Evolutionary conservation across 2,113 vertebrate species (phyloP), one percentile per base, ranked within the genome.

Genomic region (Ochotona curzoniae): DNA sequence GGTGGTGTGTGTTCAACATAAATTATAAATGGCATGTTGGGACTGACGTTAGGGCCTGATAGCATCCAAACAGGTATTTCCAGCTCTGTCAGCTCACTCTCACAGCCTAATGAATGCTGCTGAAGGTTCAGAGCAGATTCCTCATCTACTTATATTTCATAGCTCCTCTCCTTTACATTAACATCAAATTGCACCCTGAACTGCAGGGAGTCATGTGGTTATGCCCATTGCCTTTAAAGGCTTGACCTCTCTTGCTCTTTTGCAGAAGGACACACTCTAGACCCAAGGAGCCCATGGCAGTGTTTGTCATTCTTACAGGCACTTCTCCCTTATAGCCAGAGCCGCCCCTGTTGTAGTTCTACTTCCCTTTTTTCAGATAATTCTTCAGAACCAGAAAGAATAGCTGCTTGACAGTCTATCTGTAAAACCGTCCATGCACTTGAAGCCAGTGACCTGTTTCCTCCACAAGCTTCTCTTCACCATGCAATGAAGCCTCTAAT

Each of bases 21-120:
- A 95, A 87, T 95, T 91, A 94, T 74, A 94, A 93, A 82, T 83
- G 84, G 87, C 88, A 79, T 91, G 95, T 78, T 73, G 76, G 66
- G 18, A 44, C 86, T 67, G 85, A 90, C 66, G 44, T 89, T 87
- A 32, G 61, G 87, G 80, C 89, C 73, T 54, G 47, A 80, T 28
- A 80, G 76, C 23, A 44, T 64, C 13, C n/a, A 84, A 95, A 95
- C 96, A 92, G 90, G 95, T 95, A 93, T 94, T 96, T 96, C 93
- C 88, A 95, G 95, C 92, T 91, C 74, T 83, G 93, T 91, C 28
- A 49, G 89, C 78, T 89, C 76, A 66, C 49, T 78, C 78, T 57
- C 38, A 20, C 0, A 80, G 14, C 25, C 82, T 87, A 66, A 74
- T 79, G 69, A 89, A 91, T 44, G 15, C 28, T 89, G 82, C 61